phyloP scores from a whole-genome alignment of 2,888 invertebrate species.

The Cancer borealis region DNA sequence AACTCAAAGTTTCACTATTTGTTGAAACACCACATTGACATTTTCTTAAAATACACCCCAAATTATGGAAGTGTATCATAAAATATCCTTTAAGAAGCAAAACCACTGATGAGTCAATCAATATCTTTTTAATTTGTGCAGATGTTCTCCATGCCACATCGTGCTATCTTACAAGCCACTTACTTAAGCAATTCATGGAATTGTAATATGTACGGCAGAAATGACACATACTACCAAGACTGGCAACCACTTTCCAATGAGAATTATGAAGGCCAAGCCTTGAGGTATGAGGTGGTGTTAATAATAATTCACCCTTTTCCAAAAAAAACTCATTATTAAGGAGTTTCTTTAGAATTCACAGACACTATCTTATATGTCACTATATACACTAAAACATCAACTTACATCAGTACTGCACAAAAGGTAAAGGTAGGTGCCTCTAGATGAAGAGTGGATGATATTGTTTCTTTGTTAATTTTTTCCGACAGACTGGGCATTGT shows the following conservation, averaged over 20 bases:
- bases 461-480: conserved; percentile 70
- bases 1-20: neutral
- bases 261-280: neutral
- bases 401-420: neutral
- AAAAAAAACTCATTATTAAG: neutral
- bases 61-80: neutral
- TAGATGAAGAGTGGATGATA: conserved; percentile 67
- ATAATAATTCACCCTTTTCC: neutral
- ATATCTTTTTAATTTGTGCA: neutral
- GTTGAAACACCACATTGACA: neutral
- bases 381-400: conserved; percentile 45
- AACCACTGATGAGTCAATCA: neutral
- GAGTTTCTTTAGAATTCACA: neutral
- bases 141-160: neutral
- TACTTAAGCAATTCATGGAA: neutral
- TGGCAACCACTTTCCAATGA: neutral
- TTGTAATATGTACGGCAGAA: neutral
- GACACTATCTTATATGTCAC: neutral
- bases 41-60: neutral
- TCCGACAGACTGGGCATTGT: conserved; percentile 72
- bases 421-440: neutral
- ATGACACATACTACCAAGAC: neutral
- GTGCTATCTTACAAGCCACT: conserved; percentile 21
- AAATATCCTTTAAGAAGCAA: conserved; percentile 23
- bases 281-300: neutral